Evolutionary conservation across 2,888 invertebrate species (phyloP).

Genomic region (Cylindroiulus punctatus): DNA sequence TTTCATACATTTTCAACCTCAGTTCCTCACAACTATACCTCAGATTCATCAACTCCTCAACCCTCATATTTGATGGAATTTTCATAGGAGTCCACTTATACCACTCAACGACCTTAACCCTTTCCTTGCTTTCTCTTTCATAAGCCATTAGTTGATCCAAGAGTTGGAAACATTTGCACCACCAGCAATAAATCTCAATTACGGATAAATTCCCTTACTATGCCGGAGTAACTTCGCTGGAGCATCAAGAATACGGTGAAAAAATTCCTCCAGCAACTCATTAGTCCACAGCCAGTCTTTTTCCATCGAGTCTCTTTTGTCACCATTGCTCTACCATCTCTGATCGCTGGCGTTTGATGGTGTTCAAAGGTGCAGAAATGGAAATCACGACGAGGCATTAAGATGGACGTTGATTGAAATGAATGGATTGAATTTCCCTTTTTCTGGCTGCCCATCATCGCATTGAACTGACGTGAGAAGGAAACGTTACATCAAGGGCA

Average conservation of each 20-base stretch:
- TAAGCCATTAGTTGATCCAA: neutral
- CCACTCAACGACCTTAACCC: neutral
- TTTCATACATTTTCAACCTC: too few species aligned
- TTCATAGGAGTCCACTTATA: neutral
- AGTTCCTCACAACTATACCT: too few species aligned
- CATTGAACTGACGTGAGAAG: neutral
- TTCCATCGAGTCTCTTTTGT: constrained; percentile 14
- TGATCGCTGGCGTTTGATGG: neutral
- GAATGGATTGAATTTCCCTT: constrained; percentile 42
- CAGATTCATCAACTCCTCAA: too few species aligned
- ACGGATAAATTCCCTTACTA: neutral
- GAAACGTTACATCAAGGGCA: constrained; percentile 27
- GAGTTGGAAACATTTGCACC: neutral
- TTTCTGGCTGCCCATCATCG: constrained; percentile 26
- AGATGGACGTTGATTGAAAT: constrained; percentile 34
- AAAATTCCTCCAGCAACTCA: neutral
- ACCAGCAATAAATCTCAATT: constrained; percentile 1
- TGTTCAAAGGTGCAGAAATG: constrained; percentile 30
- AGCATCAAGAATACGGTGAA: neutral
- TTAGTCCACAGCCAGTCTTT: constrained; percentile 15
- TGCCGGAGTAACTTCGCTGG: neutral
- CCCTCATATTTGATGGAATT: too few species aligned
- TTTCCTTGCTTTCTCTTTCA: neutral
- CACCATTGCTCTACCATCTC: neutral
- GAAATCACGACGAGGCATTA: neutral